Conservation (phyloP, 2,113 vertebrate genomes). For the Uria lomvia region DNA sequence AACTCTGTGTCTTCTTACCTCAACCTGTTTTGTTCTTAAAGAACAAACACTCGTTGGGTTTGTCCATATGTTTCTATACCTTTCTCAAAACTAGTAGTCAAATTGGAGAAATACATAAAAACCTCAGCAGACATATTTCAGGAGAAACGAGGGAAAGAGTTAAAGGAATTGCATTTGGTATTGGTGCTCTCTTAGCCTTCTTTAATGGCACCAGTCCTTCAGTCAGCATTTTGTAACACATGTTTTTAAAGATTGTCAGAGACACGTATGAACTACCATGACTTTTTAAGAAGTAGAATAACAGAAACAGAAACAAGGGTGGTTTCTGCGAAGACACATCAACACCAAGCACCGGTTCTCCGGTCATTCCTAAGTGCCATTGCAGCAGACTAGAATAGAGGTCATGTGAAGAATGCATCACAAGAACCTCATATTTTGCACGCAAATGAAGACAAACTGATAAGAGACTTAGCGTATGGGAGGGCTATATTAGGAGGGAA, state of each 20-base stretch:
- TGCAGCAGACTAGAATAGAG: not conserved
- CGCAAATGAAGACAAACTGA: not conserved
- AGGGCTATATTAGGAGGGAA: not conserved
- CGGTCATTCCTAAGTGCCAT: accelerated
- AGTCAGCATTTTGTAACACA: not conserved
- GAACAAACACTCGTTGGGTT: not conserved
- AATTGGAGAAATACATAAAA: not conserved
- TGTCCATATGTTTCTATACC: not conserved
- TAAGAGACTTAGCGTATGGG: not conserved
- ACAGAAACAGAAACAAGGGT: not conserved
- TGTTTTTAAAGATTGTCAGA: not conserved
- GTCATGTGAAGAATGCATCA: not conserved
- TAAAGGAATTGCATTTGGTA: not conserved
- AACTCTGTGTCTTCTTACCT: not conserved
- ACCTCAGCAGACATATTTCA: not conserved
- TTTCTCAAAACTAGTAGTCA: not conserved
- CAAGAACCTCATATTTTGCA: not conserved
- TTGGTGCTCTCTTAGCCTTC: not conserved
- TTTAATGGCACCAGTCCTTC: not conserved
- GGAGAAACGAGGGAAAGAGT: not conserved
- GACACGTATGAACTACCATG: not conserved
- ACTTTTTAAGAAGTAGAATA: not conserved
- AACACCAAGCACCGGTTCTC: not conserved
- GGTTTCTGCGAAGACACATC: accelerated
- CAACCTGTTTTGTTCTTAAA: not conserved